Evolutionary conservation across 37 sponge, comb jelly and placozoan species (phyloP).

Genomic region (Theonella swinhoei): DNA sequence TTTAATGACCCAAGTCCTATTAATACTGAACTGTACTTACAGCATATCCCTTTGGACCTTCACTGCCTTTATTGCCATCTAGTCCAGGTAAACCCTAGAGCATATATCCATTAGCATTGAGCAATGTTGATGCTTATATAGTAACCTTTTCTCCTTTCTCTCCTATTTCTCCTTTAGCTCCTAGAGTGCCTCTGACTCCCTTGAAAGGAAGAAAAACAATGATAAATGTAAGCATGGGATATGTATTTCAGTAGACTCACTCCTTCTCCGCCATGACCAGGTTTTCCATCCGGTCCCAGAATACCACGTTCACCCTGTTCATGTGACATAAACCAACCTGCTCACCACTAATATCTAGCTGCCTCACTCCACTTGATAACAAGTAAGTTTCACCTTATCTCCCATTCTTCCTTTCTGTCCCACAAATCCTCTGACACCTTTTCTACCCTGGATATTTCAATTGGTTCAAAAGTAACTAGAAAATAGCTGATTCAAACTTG

Average conservation of each 20-base stretch:
- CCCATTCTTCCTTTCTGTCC: slow-evolving; percentile 33
- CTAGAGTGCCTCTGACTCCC: not conserved
- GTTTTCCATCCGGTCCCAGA: slow-evolving; percentile 1
- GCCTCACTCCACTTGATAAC: no score
- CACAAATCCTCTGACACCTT: slow-evolving; percentile 6
- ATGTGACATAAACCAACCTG: no score
- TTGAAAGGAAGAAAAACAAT: no score
- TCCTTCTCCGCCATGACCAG: not conserved
- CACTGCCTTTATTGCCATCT: not conserved
- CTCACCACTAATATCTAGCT: no score
- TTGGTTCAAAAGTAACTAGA: not conserved
- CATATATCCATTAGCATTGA: no score
- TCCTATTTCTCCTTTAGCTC: not conserved
- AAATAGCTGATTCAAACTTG: not conserved
- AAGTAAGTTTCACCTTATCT: slow-evolving; percentile 6
- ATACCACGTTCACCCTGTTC: not conserved
- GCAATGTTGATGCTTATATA: no score
- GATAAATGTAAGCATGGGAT: no score
- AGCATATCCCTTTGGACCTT: not conserved
- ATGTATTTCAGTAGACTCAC: not conserved
- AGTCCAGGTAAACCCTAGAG: not conserved
- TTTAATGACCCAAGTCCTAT: not conserved
- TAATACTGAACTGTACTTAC: not conserved
- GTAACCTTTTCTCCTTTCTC: not conserved
- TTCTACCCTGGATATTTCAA: slow-evolving; percentile 5